These are phyloP conservation scores for Arge pagana DNA, from an alignment of 2,888 invertebrate species.

Conservation along the genomic window DNA sequence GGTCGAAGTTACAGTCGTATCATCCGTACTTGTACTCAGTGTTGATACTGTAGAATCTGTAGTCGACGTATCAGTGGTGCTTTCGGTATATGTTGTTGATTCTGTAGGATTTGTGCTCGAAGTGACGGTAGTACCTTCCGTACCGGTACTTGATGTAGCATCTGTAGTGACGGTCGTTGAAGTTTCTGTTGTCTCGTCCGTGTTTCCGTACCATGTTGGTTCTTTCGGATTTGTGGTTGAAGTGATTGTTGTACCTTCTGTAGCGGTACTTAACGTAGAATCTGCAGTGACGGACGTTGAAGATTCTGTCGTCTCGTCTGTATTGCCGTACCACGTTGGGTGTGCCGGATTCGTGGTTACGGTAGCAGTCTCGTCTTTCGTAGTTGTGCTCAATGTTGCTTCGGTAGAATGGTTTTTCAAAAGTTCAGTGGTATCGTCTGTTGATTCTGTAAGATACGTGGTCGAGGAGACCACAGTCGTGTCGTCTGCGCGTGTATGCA, in stretches of 20 bases:
- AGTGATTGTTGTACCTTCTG: slow-evolving; percentile 3
- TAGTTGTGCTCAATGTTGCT: slow-evolving; percentile 15
- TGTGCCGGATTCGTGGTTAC: slow-evolving; percentile 2
- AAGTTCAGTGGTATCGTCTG: background rate
- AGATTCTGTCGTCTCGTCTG: slow-evolving; percentile 6
- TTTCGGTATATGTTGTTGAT: slow-evolving; percentile 12
- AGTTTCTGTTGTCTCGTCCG: slow-evolving; percentile 23
- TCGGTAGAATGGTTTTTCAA: background rate
- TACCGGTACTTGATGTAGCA: slow-evolving; percentile 10
- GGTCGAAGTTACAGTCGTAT: slow-evolving; percentile 7
- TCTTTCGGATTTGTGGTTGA: too few relatives aligned
- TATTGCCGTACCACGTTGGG: slow-evolving; percentile 5
- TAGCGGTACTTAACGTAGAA: slow-evolving; percentile 3
- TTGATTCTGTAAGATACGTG: slow-evolving; percentile 19
- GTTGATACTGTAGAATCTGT: slow-evolving; percentile 5
- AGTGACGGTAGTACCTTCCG: slow-evolving; percentile 14
- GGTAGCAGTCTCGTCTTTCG: slow-evolving; percentile 9
- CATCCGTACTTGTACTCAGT: background rate
- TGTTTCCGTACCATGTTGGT: slow-evolving; percentile 10
- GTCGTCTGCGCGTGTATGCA: slow-evolving; percentile 18
- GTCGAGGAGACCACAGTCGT: background rate
- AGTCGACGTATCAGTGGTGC: slow-evolving; percentile 7
- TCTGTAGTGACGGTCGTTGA: slow-evolving; percentile 20
- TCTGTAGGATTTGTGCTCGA: slow-evolving; percentile 13
- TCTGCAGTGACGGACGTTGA: slow-evolving; percentile 9